These are phyloP conservation scores for Vulpes ferrilata DNA, from an alignment of 2,113 vertebrate genomes.

Conservation along the genomic window DNA sequence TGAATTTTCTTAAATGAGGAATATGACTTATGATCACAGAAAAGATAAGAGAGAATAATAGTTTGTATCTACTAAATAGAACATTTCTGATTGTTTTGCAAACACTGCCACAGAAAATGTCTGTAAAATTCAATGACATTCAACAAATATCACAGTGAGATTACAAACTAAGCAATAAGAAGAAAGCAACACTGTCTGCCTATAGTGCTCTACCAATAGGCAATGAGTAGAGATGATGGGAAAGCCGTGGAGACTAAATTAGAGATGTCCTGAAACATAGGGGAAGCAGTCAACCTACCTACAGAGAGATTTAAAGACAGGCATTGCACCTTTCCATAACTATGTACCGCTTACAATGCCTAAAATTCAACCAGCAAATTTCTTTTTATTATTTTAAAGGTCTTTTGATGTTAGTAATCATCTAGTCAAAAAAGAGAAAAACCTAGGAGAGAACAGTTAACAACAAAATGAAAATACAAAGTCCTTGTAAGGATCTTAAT, in stretches of 20 bases:
- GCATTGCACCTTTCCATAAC: not conserved
- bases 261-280: not conserved
- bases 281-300: not conserved
- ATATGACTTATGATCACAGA: conserved; percentile 24
- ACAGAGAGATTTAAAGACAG: not conserved
- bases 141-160: conserved; percentile 12
- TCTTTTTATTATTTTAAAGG: not conserved
- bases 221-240: not conserved
- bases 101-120: not conserved
- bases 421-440: not conserved
- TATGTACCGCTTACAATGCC: not conserved
- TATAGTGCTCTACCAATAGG: not conserved
- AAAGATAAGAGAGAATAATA: conserved; percentile 39
- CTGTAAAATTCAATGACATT: conserved; percentile 14
- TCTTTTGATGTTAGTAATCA: not conserved
- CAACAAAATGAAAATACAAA: conserved; percentile 12
- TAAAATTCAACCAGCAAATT: not conserved
- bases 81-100: conserved; percentile 2
- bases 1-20: conserved; percentile 66
- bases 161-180: conserved; percentile 4
- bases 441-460: not conserved
- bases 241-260: not conserved
- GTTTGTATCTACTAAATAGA: not conserved
- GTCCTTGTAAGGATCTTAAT: not conserved
- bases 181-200: not conserved